Evolutionary conservation across 2,797 vertebrate genomes (phyloP).

Genomic region (Etheostoma nigrum): DNA sequence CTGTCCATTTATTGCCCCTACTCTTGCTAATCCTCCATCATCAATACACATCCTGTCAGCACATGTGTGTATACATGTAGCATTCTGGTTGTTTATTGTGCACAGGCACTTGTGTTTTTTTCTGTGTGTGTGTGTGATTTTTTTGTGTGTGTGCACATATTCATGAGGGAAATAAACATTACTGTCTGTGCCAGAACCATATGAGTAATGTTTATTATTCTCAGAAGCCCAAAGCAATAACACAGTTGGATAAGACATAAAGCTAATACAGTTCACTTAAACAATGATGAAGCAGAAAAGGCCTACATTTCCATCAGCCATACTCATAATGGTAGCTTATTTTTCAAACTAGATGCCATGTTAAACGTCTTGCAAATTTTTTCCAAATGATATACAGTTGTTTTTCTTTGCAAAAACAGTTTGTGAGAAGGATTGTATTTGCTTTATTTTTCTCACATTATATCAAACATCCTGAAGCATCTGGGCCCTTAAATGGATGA

Average conservation of each 20-base stretch:
- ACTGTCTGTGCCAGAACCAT: conserved; percentile 56
- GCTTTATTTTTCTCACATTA: neutral
- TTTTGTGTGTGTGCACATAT: conserved; percentile 41
- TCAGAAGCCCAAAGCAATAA: conserved; percentile 75
- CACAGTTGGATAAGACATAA: conserved; percentile 51
- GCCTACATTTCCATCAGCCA: conserved; percentile 22
- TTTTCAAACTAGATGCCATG: neutral
- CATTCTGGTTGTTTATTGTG: conserved; percentile 58
- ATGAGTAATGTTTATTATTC: conserved; percentile 76
- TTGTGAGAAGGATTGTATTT: neutral
- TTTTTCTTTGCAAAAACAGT: neutral
- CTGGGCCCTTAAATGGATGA: neutral
- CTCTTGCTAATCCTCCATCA: conserved; percentile 61
- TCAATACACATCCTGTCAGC: conserved; percentile 70
- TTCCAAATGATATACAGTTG: neutral
- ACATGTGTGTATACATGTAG: conserved; percentile 36
- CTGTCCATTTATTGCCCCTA: conserved; percentile 67
- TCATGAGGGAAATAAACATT: conserved; percentile 76
- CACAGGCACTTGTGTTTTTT: conserved; percentile 2
- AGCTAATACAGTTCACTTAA: conserved; percentile 61
- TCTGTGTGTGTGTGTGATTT: neutral
- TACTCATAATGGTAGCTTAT: conserved; percentile 10
- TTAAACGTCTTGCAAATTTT: neutral
- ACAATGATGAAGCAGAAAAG: conserved; percentile 65
- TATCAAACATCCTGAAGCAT: neutral